Evolutionary conservation across 30 jellyfish, hydroid and myxozoan species (phyloP).

Genomic region (Turritopsis dohrnii): DNA sequence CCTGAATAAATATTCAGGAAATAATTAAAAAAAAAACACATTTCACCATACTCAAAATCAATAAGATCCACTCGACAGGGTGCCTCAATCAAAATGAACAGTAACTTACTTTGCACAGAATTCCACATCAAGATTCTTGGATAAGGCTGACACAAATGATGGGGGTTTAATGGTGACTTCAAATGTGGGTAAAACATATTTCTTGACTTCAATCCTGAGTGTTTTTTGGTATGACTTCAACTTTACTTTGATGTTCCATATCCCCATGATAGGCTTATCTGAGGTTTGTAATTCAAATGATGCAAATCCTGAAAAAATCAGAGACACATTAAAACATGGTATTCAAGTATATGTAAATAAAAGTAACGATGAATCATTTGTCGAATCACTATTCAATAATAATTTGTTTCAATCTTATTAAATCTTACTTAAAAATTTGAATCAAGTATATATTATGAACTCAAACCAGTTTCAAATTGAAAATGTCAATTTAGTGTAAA

Average conservation of each 20-base stretch:
- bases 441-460: too few species aligned
- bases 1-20: too few species aligned
- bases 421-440: too few species aligned
- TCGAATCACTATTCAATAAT: too few species aligned
- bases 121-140: conserved; percentile 30
- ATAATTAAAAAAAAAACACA: too few species aligned
- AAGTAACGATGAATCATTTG: background rate
- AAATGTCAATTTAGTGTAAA: too few species aligned
- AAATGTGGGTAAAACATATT: conserved; percentile 73
- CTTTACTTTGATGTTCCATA: conserved; percentile 31
- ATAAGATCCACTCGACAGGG: too few species aligned
- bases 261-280: conserved; percentile 43
- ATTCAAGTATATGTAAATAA: background rate
- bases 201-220: conserved; percentile 19
- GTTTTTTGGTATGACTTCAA: conserved; percentile 11
- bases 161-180: conserved; percentile 88
- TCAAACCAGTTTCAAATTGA: too few species aligned
- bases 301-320: conserved; percentile 25
- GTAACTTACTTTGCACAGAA: conserved; percentile 84
- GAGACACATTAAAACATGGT: too few species aligned
- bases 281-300: conserved; percentile 32
- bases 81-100: too few species aligned
- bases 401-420: too few species aligned
- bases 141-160: conserved; percentile 51
- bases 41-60: too few species aligned